These are phyloP conservation scores for Perizoma flavofasciatum DNA, from an alignment of 2,888 invertebrate genomes.

Conservation along the genomic window DNA sequence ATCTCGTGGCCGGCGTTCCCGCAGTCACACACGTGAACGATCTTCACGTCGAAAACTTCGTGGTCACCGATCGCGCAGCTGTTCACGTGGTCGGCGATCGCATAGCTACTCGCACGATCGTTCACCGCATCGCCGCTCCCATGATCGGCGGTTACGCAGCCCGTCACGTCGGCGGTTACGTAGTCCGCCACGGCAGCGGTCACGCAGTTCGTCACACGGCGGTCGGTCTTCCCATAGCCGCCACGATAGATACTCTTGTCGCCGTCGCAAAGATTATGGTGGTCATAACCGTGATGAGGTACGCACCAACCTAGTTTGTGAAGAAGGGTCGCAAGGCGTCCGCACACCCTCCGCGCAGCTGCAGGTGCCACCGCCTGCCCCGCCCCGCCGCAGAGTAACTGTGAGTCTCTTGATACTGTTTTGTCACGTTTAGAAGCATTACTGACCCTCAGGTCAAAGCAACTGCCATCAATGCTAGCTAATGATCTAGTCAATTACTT, in stretches of 20 bases:
- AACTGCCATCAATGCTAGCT: background rate
- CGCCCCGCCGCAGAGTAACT: slow-evolving; percentile 17
- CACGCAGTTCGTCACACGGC: no score
- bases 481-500: background rate
- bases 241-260: no score
- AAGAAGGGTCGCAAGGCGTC: slow-evolving; percentile 5
- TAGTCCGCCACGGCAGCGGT: no score
- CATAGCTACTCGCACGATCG: no score
- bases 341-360: slow-evolving; percentile 4
- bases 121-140: background rate
- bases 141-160: background rate
- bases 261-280: no score
- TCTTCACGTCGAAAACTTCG: background rate
- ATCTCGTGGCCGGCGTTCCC: slow-evolving; percentile 6
- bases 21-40: slow-evolving; percentile 8
- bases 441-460: no score
- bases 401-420: slow-evolving; percentile 10
- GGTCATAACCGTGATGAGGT: no score
- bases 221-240: no score
- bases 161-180: no score
- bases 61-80: no score
- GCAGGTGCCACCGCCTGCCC: background rate
- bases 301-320: no score
- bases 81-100: background rate
- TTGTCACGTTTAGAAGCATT: slow-evolving; percentile 1